phyloP scores from a whole-genome alignment of 2,113 vertebrate species.

The Phyllostomus discolor region DNA sequence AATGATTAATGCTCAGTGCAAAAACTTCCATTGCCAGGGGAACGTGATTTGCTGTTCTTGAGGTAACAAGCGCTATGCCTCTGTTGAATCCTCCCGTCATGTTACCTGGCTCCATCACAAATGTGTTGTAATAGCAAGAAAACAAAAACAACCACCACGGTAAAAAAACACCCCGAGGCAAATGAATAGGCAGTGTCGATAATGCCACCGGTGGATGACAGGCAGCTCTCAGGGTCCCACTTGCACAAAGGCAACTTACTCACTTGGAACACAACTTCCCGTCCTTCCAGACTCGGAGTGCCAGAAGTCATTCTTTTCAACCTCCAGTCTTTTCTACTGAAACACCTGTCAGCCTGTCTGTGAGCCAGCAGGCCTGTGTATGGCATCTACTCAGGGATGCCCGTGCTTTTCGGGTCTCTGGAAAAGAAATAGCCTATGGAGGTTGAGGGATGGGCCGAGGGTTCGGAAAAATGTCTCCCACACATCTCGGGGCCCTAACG shows the following conservation, averaged over 20 bases:
- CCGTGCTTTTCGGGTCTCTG: constrained; percentile 31
- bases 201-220: background rate
- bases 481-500: background rate
- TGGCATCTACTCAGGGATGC: background rate
- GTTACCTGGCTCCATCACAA: constrained; percentile 15
- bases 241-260: constrained; percentile 17
- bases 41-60: constrained; percentile 11
- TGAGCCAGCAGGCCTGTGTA: background rate
- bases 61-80: background rate
- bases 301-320: constrained; percentile 50
- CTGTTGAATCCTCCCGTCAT: background rate
- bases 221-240: background rate
- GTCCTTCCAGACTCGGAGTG: background rate
- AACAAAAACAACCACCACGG: background rate
- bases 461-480: background rate
- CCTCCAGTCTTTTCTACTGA: background rate
- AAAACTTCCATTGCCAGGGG: constrained; percentile 2
- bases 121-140: background rate
- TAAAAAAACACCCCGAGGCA: background rate
- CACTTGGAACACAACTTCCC: background rate
- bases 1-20: constrained; percentile 27
- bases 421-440: constrained; percentile 6
- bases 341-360: constrained; percentile 7
- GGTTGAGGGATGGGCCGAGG: background rate
- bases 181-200: background rate